Percentiles rank a stretch among this genome's conserved stretches.
Evolutionary conservation across 2,797 vertebrate species (phyloP).

Genomic region (Erithacus rubecula): DNA sequence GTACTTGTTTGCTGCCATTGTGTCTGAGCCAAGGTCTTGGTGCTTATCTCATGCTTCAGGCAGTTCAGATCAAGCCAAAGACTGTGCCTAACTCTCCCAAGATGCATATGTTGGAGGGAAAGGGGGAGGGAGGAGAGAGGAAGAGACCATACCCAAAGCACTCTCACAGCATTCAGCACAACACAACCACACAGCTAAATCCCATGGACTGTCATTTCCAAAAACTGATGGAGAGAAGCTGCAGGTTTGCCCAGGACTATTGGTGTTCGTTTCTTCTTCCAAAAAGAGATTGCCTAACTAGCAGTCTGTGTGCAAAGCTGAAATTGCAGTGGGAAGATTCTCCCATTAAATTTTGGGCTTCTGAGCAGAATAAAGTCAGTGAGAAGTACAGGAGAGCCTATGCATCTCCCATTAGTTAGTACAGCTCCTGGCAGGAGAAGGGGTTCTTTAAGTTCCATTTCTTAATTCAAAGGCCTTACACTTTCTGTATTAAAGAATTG

Average conservation of each 20-base stretch:
- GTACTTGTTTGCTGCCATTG: not conserved
- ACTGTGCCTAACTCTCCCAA: not conserved
- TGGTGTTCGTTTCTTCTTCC: not conserved
- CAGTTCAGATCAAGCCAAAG: not conserved
- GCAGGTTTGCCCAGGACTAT: not conserved
- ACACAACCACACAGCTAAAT: not conserved
- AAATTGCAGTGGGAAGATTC: not conserved
- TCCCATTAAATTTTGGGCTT: not conserved
- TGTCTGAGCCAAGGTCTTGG: not conserved
- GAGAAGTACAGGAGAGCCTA: not conserved
- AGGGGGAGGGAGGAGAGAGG: not conserved
- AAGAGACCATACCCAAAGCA: not conserved
- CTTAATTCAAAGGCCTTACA: not conserved
- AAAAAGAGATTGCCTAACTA: not conserved
- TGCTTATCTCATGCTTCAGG: not conserved
- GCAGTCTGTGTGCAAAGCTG: not conserved
- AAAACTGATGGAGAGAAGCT: not conserved
- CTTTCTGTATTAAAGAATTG: not conserved
- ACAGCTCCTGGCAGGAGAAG: not conserved
- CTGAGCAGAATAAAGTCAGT: not conserved
- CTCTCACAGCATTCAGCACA: not conserved
- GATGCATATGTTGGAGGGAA: not conserved
- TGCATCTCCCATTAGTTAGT: not conserved
- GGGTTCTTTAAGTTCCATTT: not conserved
- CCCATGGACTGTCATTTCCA: fast-evolving